A percentile compares a stretch with the other conserved stretches of the same genome.
These are phyloP conservation scores for Fratercula arctica DNA, from an alignment of 2,797 vertebrate species.

Conservation along the genomic window DNA sequence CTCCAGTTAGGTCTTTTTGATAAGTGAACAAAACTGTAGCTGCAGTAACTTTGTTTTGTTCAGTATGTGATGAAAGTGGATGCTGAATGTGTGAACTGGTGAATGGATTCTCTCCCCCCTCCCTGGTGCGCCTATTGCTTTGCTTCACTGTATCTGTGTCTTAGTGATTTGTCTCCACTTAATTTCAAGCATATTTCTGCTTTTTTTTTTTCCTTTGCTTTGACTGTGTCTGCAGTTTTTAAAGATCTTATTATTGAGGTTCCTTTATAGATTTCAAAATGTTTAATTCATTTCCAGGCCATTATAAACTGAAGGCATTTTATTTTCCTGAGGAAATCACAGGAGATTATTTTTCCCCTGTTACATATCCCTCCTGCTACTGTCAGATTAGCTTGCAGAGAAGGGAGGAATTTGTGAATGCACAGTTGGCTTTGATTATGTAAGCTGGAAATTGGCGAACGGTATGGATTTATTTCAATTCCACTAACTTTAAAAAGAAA, in stretches of 20 bases:
- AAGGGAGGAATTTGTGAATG: constrained; percentile 42
- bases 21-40: background rate
- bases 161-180: background rate
- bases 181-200: constrained; percentile 22
- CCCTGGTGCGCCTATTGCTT: background rate
- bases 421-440: constrained; percentile 55
- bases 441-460: constrained; percentile 17
- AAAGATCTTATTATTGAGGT: constrained; percentile 19
- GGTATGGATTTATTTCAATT: constrained; percentile 54
- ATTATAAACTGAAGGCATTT: constrained; percentile 41
- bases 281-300: constrained; percentile 43
- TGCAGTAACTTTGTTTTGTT: background rate
- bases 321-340: constrained; percentile 8
- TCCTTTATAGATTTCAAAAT: constrained; percentile 28
- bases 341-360: background rate
- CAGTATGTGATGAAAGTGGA: background rate
- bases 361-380: background rate
- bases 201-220: background rate
- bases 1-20: background rate
- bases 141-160: background rate
- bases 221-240: constrained; percentile 15
- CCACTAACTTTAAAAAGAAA: constrained; percentile 41
- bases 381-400: constrained; percentile 31
- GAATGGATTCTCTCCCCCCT: background rate
- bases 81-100: background rate